Conservation (phyloP, 2,113 vertebrate genomes). For the Mola mola region DNA sequence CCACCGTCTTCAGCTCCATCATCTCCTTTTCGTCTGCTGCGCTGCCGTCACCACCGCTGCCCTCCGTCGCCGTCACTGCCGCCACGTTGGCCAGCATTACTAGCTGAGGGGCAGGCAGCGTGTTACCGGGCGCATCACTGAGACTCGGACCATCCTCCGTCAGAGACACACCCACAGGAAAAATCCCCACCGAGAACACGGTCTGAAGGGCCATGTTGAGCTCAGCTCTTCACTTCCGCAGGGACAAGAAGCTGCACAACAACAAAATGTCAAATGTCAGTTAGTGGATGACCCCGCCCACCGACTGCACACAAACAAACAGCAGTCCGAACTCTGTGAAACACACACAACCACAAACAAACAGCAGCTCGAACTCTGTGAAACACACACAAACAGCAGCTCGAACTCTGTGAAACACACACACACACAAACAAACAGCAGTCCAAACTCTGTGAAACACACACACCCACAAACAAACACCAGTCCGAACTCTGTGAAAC, state of each 20-base stretch:
- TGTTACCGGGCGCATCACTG: constrained; percentile 85
- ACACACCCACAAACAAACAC: no score
- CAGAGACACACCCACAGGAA: constrained; percentile 82
- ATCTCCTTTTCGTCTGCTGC: constrained; percentile 91
- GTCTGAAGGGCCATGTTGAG: constrained; percentile 89
- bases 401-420: no score
- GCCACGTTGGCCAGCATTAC: constrained; percentile 98
- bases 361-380: no score
- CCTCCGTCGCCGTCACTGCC: constrained; percentile 84
- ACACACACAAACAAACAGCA: no score
- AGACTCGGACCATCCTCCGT: constrained; percentile 84
- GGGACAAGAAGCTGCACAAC: constrained; percentile 21
- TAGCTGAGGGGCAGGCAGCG: constrained; percentile 91
- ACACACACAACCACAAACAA: no score
- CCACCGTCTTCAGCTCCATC: constrained; percentile 93
- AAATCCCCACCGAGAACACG: constrained; percentile 86
- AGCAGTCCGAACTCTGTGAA: no score
- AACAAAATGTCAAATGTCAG: no score
- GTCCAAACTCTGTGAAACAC: no score
- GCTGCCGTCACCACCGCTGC: constrained; percentile 81
- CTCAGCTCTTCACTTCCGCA: background rate
- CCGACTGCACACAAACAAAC: no score
- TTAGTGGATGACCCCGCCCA: no score
- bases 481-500: no score
- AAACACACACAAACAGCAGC: no score